phyloP scores from a whole-genome alignment of 2,888 invertebrate species.

The Bellardia bayeri region DNA sequence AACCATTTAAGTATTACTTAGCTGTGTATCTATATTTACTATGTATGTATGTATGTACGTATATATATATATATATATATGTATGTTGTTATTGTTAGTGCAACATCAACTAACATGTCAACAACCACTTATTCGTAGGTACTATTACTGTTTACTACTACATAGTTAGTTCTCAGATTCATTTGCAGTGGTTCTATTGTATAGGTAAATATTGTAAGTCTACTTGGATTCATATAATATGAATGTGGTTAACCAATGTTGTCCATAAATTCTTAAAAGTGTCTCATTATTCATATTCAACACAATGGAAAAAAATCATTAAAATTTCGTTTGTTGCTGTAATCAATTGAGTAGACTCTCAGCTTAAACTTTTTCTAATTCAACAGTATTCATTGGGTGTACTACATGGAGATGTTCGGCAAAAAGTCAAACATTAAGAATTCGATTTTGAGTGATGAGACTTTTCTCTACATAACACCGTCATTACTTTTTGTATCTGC shows the following conservation, averaged over 20 bases:
- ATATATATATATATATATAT: neutral
- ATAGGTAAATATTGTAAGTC: neutral
- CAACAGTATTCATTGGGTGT: neutral
- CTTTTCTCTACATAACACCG: too few species aligned
- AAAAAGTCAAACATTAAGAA: too few species aligned
- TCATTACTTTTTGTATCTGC: too few species aligned
- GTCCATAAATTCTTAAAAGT: constrained; percentile 84
- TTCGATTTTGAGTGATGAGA: too few species aligned
- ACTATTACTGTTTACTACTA: constrained; percentile 7
- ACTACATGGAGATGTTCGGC: too few species aligned
- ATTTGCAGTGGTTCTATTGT: constrained; percentile 8
- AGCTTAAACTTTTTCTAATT: constrained; percentile 32
- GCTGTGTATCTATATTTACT: neutral
- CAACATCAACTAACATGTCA: neutral
- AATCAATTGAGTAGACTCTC: constrained; percentile 45
- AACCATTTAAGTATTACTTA: constrained; percentile 19
- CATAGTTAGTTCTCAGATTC: neutral
- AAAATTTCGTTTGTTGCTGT: constrained; percentile 52
- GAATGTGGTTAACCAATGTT: constrained; percentile 83
- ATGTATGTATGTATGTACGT: neutral
- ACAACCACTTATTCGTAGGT: neutral
- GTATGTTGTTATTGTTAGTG: neutral
- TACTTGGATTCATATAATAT: constrained; percentile 54
- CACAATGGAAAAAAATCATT: constrained; percentile 78
- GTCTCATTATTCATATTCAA: constrained; percentile 84